Percentiles rank a stretch among this genome's conserved stretches.
Evolutionary conservation across 2,888 invertebrate species (phyloP).

Genomic region (Syrphus vitripennis): DNA sequence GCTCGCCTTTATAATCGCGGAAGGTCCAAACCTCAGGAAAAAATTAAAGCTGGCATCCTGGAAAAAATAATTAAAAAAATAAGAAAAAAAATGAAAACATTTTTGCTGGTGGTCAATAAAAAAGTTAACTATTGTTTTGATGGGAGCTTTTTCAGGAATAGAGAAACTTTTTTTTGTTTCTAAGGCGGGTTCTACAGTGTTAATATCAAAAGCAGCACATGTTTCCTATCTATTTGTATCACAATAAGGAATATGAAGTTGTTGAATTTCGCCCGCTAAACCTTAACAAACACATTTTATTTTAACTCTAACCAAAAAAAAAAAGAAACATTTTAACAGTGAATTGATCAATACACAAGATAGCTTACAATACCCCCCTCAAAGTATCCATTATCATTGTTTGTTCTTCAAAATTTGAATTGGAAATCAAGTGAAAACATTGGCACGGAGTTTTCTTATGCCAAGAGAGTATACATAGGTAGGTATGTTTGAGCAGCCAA

Average conservation of each 20-base stretch:
- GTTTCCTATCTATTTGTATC: too few relatives aligned
- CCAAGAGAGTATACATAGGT: background rate
- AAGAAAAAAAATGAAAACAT: too few relatives aligned
- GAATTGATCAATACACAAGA: slow-evolving; percentile 16
- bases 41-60: too few relatives aligned
- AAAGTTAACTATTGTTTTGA: too few relatives aligned
- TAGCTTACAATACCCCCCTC: background rate
- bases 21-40: too few relatives aligned
- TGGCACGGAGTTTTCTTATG: slow-evolving; percentile 50
- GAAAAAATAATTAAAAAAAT: too few relatives aligned
- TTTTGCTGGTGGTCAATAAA: too few relatives aligned
- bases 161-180: too few relatives aligned
- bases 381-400: slow-evolving; percentile 27
- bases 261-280: background rate
- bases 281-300: background rate
- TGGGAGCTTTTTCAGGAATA: too few relatives aligned
- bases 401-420: slow-evolving; percentile 58
- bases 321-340: background rate
- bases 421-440: slow-evolving; percentile 69
- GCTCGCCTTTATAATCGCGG: too few relatives aligned
- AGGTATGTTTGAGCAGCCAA: slow-evolving; percentile 26
- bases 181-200: too few relatives aligned
- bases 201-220: too few relatives aligned
- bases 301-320: background rate
- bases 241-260: background rate